Percentiles rank a stretch among this genome's conserved stretches.
These are phyloP conservation scores for Danio tinwini DNA, from an alignment of 2,797 vertebrate genomes.

Conservation along the genomic window DNA sequence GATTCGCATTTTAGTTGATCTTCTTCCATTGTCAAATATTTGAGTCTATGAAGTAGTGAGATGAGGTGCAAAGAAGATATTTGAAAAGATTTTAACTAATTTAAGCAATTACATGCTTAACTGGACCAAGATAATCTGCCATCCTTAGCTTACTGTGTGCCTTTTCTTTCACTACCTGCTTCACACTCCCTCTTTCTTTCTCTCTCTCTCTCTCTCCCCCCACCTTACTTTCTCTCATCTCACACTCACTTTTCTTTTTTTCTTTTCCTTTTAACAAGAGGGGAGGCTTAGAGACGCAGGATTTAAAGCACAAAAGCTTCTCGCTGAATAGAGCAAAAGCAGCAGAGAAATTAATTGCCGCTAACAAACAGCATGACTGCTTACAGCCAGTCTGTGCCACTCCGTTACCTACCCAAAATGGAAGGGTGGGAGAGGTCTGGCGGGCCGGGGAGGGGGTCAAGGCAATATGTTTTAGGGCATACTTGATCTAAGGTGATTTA, in stretches of 20 bases:
- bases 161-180: slow-evolving; percentile 70
- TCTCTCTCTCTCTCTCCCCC: slow-evolving; percentile 24
- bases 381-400: slow-evolving; percentile 95
- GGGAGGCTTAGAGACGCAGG: slow-evolving; percentile 94
- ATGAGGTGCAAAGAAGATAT: slow-evolving; percentile 99
- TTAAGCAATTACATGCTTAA: slow-evolving; percentile 99
- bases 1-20: slow-evolving; percentile 89
- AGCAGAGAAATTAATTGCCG: slow-evolving; percentile 99
- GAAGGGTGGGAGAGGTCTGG: slow-evolving; percentile 76
- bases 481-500: slow-evolving; percentile 68
- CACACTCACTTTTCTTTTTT: slow-evolving; percentile 78
- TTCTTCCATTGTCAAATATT: slow-evolving; percentile 99
- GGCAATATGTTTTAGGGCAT: slow-evolving; percentile 63
- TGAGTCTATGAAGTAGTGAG: slow-evolving; percentile 99
- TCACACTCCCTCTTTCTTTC: slow-evolving; percentile 37
- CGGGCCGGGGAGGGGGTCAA: slow-evolving; percentile 67
- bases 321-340: slow-evolving; percentile 97
- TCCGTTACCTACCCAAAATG: slow-evolving; percentile 91
- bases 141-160: slow-evolving; percentile 88
- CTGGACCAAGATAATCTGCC: slow-evolving; percentile 99
- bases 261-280: slow-evolving; percentile 88
- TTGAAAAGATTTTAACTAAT: slow-evolving; percentile 99
- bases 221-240: slow-evolving; percentile 71
- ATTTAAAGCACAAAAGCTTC: slow-evolving; percentile 98
- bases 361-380: slow-evolving; percentile 99